Percentiles rank a stretch among this genome's conserved stretches.
Evolutionary conservation across 1,140 invertebrate genomes (phyloP).

Genomic region (Spodoptera litura): DNA sequence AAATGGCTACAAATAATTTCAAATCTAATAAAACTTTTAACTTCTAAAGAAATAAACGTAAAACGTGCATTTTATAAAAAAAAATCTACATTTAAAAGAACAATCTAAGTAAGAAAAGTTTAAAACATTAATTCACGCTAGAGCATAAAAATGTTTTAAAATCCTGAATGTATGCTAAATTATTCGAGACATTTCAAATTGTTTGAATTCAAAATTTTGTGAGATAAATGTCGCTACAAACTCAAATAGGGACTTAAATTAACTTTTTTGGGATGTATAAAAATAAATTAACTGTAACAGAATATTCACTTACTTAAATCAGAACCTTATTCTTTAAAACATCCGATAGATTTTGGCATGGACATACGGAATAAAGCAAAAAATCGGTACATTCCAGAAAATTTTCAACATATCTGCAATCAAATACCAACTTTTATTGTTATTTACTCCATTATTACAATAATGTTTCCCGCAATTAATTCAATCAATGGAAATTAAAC

Average conservation of each 20-base stretch:
- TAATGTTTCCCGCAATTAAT: not conserved
- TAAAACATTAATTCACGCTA: not conserved
- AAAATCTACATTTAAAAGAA: constrained; percentile 18
- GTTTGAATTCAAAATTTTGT: not conserved
- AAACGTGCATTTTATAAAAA: constrained; percentile 9
- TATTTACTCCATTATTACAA: not conserved
- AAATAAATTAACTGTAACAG: no score
- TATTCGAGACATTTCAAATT: constrained; percentile 24
- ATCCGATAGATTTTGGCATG: no score
- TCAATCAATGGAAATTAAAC: not conserved
- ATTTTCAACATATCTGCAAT: no score
- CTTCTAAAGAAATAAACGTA: not conserved
- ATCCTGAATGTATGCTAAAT: constrained; percentile 17
- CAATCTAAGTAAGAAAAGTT: not conserved
- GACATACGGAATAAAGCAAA: no score
- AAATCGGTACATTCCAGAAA: no score
- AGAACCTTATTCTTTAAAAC: no score
- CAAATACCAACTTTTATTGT: no score
- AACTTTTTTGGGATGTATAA: no score
- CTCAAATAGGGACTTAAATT: no score
- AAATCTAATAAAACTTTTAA: not conserved
- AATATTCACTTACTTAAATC: no score
- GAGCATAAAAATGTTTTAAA: not conserved
- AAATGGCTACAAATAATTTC: not conserved
- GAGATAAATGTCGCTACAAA: no score